Percentiles rank a stretch among this genome's conserved stretches.
Evolutionary conservation across 2,113 vertebrate genomes (phyloP).

Genomic region (Climacteris rufus): DNA sequence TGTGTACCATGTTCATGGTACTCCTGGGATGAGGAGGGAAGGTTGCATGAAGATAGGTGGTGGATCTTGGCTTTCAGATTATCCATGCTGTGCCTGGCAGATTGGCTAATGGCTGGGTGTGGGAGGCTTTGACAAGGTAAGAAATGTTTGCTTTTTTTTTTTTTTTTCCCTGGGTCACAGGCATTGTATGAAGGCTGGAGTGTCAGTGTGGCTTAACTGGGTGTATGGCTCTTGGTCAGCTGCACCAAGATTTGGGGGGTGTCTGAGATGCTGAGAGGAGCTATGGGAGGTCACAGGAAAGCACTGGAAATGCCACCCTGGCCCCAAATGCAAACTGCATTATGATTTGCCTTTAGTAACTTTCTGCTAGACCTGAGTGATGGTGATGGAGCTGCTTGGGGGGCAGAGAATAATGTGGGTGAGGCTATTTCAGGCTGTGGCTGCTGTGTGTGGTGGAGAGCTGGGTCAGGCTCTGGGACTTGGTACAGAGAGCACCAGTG

Average conservation of each 20-base stretch:
- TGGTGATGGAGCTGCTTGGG: background rate
- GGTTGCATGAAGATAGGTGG: background rate
- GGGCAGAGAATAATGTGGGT: background rate
- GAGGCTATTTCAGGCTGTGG: background rate
- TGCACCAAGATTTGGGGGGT: background rate
- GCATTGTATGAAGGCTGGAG: background rate
- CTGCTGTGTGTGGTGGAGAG: background rate
- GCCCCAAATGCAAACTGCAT: too few species aligned
- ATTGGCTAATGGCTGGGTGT: background rate
- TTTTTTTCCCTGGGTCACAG: background rate
- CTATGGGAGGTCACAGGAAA: background rate
- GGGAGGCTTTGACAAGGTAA: background rate
- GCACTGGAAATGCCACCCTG: background rate
- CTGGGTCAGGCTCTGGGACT: background rate
- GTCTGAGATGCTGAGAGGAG: background rate
- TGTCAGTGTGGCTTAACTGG: background rate
- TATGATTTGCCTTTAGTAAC: background rate
- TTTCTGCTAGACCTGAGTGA: background rate
- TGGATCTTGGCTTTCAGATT: background rate
- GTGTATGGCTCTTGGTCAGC: background rate
- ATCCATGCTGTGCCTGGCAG: background rate
- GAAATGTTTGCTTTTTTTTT: background rate
- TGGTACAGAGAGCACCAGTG: accelerated
- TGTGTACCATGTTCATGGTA: accelerated
- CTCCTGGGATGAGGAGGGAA: background rate